phyloP scores from a whole-genome alignment of 2,797 vertebrate genomes.

The Sebastolobus altivelis region DNA sequence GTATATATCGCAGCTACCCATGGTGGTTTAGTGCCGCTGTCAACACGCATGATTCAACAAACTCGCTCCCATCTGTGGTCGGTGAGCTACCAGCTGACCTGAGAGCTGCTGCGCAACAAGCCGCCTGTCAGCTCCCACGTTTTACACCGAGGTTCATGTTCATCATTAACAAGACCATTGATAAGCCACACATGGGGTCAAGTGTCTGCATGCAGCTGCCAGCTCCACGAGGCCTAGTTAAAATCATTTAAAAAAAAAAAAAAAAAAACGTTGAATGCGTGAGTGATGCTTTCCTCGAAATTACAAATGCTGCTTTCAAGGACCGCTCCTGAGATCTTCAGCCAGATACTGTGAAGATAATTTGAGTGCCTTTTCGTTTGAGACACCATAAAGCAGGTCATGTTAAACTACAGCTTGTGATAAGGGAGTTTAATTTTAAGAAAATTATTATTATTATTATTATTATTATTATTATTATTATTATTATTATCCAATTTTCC shows the following conservation, averaged over 20 bases:
- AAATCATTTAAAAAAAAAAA: no score
- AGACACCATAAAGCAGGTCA: not conserved
- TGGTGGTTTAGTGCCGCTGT: slow-evolving; percentile 52
- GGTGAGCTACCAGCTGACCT: slow-evolving; percentile 60
- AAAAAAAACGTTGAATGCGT: not conserved
- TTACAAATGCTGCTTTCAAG: slow-evolving; percentile 5
- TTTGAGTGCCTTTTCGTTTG: not conserved
- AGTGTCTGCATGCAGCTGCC: not conserved
- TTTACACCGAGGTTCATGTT: not conserved
- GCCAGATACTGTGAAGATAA: not conserved
- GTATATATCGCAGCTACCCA: slow-evolving; percentile 25
- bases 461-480: no score
- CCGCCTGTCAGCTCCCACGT: slow-evolving; percentile 16
- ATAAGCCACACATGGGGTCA: not conserved
- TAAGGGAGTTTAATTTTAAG: no score
- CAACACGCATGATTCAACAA: slow-evolving; percentile 57
- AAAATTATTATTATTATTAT: no score
- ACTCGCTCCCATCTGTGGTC: slow-evolving; percentile 36
- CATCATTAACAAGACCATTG: slow-evolving; percentile 13
- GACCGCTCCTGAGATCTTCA: not conserved
- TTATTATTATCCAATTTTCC: not conserved
- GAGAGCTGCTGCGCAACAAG: slow-evolving; percentile 51
- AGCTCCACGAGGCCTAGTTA: not conserved
- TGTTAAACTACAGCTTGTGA: not conserved
- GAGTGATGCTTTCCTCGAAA: not conserved